Evolutionary conservation across 2,888 invertebrate species (phyloP).

Genomic region (Ochropacha duplaris): DNA sequence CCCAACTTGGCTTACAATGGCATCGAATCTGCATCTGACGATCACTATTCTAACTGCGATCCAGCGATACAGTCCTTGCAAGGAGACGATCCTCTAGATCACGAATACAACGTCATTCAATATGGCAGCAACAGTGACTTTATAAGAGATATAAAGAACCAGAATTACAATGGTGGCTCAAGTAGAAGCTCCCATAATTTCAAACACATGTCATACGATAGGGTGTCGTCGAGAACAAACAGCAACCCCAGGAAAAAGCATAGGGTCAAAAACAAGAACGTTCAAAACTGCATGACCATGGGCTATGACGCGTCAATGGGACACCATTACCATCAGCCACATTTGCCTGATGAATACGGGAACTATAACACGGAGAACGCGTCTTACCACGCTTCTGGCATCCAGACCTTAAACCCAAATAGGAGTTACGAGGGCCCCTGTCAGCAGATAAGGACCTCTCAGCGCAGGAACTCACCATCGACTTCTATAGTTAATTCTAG

Average conservation of each 20-base stretch:
- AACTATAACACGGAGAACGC: slow-evolving; percentile 77
- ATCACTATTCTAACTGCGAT: slow-evolving; percentile 80
- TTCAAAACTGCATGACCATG: slow-evolving; percentile 84
- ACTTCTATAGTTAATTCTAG: slow-evolving; percentile 73
- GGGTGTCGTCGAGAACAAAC: slow-evolving; percentile 77
- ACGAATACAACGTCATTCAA: slow-evolving; percentile 80
- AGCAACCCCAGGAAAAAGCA: slow-evolving; percentile 80
- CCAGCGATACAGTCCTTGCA: slow-evolving; percentile 77
- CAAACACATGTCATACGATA: slow-evolving; percentile 79
- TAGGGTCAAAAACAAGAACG: slow-evolving; percentile 74
- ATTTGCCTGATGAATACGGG: slow-evolving; percentile 75
- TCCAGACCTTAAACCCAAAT: slow-evolving; percentile 78
- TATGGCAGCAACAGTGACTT: slow-evolving; percentile 79
- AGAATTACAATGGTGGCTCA: slow-evolving; percentile 80
- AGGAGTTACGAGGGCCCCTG: slow-evolving; percentile 74
- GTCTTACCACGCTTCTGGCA: slow-evolving; percentile 79
- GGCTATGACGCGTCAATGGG: slow-evolving; percentile 80
- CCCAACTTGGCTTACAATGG: slow-evolving; percentile 74
- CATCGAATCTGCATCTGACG: slow-evolving; percentile 77
- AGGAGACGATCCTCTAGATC: slow-evolving; percentile 76
- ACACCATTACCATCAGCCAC: slow-evolving; percentile 80
- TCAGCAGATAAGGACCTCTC: slow-evolving; percentile 66
- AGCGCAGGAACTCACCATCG: slow-evolving; percentile 74
- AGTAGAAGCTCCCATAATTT: slow-evolving; percentile 79
- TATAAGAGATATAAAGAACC: slow-evolving; percentile 78